Percentiles rank a stretch among this genome's conserved stretches.
phyloP scores from a whole-genome alignment of 2,113 vertebrate species.

The Spea bombifrons region DNA sequence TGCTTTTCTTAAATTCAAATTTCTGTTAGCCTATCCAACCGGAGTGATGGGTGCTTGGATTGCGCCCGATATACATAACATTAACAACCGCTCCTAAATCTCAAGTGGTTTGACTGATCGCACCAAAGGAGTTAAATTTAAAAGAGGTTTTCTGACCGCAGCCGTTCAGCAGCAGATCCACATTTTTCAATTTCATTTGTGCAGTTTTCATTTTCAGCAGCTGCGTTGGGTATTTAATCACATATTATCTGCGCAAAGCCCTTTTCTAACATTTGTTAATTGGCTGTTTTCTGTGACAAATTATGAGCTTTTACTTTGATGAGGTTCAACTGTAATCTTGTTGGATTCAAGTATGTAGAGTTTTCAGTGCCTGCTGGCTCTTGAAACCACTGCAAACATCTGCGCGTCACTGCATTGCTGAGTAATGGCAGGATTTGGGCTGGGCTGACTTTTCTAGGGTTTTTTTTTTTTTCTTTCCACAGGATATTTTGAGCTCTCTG shows the following conservation, averaged over 20 bases:
- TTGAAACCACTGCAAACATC: constrained; percentile 88
- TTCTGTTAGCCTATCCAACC: too few species aligned
- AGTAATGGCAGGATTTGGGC: constrained; percentile 87
- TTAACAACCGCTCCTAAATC: too few species aligned
- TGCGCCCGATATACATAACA: too few species aligned
- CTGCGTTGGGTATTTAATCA: constrained; percentile 93
- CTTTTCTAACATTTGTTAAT: constrained; percentile 96
- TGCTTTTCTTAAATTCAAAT: too few species aligned
- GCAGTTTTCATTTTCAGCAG: constrained; percentile 89
- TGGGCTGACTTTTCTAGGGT: constrained; percentile 70
- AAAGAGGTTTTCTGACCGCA: constrained; percentile 38
- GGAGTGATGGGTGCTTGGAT: too few species aligned
- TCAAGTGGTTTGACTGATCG: too few species aligned
- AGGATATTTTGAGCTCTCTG: constrained; percentile 71
- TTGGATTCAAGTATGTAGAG: constrained; percentile 79
- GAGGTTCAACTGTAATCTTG: constrained; percentile 93
- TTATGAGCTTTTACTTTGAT: constrained; percentile 97
- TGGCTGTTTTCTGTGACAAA: constrained; percentile 99
- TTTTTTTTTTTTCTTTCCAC: constrained; percentile 57
- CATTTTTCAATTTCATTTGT: constrained; percentile 66
- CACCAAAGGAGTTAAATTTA: constrained; percentile 14
- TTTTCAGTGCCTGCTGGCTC: constrained; percentile 83
- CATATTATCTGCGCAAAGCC: constrained; percentile 88
- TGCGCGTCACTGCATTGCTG: constrained; percentile 79
- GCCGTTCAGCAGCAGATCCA: constrained; percentile 14